Conservation (phyloP, 53 echinoderm and acorn worm species). For the Echinarachnius parma region DNA sequence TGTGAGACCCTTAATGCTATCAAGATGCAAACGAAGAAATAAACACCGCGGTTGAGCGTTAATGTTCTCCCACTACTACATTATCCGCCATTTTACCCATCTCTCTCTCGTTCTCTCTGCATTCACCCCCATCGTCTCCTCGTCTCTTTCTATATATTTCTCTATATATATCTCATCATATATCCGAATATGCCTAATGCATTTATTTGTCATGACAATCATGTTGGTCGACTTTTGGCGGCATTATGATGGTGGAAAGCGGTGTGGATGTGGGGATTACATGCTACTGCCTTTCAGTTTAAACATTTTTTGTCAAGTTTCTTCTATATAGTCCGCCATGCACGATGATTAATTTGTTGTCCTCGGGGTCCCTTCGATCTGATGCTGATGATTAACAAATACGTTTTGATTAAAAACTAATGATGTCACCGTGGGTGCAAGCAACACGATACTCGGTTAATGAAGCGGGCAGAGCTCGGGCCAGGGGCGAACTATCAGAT, state of each 20-base stretch:
- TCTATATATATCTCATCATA: no score
- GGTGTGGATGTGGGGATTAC: conserved; percentile 46
- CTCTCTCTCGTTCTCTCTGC: no score
- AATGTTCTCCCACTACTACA: no score
- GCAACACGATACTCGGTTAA: conserved; percentile 48
- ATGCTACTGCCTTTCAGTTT: conserved; percentile 42
- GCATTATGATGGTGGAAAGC: conserved; percentile 28
- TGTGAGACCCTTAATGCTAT: conserved; percentile 43
- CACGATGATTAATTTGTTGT: conserved; percentile 51
- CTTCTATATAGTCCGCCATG: conserved; percentile 4
- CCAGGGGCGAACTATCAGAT: conserved; percentile 29
- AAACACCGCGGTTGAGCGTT: conserved; percentile 34
- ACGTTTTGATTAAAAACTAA: conserved; percentile 54
- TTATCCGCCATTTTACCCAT: no score
- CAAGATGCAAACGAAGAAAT: conserved; percentile 45
- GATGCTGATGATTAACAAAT: conserved; percentile 54
- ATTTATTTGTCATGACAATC: no score
- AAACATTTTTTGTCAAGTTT: conserved; percentile 25
- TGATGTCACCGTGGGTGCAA: conserved; percentile 35
- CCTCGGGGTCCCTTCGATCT: conserved; percentile 50
- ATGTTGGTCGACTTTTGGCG: conserved; percentile 45
- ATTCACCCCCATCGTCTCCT: no score
- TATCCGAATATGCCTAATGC: no score
- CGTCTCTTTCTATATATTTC: no score
- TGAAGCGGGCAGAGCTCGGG: conserved; percentile 29